Base-by-base conservation (phyloP, 2,888 invertebrate genomes). In the Torymus texanus region DNA sequence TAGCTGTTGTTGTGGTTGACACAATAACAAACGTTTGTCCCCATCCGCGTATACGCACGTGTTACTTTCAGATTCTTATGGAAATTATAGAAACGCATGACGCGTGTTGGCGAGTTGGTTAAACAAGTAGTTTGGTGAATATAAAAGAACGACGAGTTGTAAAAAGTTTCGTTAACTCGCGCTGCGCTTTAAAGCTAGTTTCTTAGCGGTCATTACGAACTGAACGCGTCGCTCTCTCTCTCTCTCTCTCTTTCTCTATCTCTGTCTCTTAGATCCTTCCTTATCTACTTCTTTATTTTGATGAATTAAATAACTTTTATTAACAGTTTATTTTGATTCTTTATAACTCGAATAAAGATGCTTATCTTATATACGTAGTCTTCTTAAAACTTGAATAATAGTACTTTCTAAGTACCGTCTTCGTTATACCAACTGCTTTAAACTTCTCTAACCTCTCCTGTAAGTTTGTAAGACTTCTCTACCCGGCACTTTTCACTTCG, bases 401-500 rank as follows among this genome's bases (percentile, higher is more conserved):
- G 21, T 21, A 61, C 61, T 61, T 61, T 61, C 21, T 21, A 61
- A 61, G 61, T 61, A 61, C 61, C 21, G 13, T 13, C 61, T 5
- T 41, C 41, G 18, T 13, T 24, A 13, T 21, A 24, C 14, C 13
- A 61, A 61, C 61, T 61, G 14, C 61, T 24, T 24, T 14, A 21
- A 61, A 21, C 21, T 61, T 18, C 21, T 5, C 21, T 24, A 21
- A 61, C 13, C 21, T 14, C 21, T 21, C 21, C 21, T 21, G 61
- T 12, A 61, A 61, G 61, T 61, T 61, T 61, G 61, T 21, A 21
- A 61, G 61, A 18, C 61, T 3, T 29, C 8, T 41, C 24, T 61
- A 24, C 21, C 21, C 13, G 61, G 21, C 18, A 61, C 21, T 61
- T 61, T 61, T 61, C 61, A 61, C 61, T 61, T 61, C 24, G 21